Base-by-base conservation (phyloP, 2,113 vertebrate genomes). In the Empidonax alnorum region DNA sequence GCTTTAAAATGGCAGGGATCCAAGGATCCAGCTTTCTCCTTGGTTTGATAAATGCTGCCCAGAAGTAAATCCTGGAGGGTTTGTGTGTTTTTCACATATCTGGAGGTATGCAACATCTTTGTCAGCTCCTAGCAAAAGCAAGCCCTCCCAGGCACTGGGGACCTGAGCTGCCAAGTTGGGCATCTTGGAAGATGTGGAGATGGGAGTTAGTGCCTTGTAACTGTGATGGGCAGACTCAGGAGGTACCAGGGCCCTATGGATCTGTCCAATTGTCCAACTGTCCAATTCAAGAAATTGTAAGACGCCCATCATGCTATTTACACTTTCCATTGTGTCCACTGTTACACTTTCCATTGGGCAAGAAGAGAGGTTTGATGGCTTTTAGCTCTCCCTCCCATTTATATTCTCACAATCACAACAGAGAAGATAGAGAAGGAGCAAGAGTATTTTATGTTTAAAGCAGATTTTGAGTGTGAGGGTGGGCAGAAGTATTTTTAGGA, bases 1-100 rank as follows among this genome's bases (percentile, higher is more conserved):
- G 83, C 52, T 95, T 74, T 75, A 63, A 92, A 89, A 89, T 94
- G 91, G 95, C 93, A 72, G 41, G 4, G 53, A 69, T 94, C 89
- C 95, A 96, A 95, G 39, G 49, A 75, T 75, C 80, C 91, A 87
- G 39, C 37, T 84, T 59, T 84, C 80, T 89, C 44, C 69, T 74
- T 52, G 12, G 37, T 59, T 90, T 90, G 92, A 90, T 86, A 83
- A 92, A 86, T 37, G n/a, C 37, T 84, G 35, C 42, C 33, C 73
- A 89, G 65, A 86, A 75, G 42, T 59, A 76, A 95, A 81, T 81
- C 76, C 73, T 78, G 16, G 33, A 79, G 74, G 71, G 53, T 83
- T 52, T 83, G 35, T 72, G 62, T 56, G 31, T 55, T 95, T 95
- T 93, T 76, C 46, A 10, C 24, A 3, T 42, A 72, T 41, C 74